A percentile compares a stretch with the other conserved stretches of the same genome.
phyloP scores from a whole-genome alignment of 2,113 vertebrate species.

The Herpailurus yagouaroundi region DNA sequence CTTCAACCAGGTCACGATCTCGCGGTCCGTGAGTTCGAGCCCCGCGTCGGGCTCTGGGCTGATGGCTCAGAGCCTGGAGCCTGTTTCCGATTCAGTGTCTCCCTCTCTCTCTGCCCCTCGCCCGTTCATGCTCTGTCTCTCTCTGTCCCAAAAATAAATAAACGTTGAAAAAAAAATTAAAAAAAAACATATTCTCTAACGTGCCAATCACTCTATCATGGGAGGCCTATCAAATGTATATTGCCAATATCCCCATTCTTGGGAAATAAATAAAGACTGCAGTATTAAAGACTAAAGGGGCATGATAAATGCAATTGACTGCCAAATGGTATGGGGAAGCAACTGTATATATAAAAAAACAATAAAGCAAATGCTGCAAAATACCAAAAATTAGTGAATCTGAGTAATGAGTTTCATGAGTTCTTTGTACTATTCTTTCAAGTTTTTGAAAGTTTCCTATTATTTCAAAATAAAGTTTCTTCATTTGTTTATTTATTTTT shows the following conservation, averaged over 20 bases:
- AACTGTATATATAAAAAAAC: not conserved
- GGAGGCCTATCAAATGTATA: conserved; percentile 14
- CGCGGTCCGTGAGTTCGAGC: no score
- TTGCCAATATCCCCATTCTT: not conserved
- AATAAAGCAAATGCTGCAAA: conserved; percentile 22
- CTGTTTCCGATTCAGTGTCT: no score
- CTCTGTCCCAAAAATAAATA: no score
- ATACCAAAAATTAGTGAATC: conserved; percentile 21
- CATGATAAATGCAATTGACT: conserved; percentile 9
- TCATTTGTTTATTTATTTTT: no score
- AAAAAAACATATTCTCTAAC: conserved; percentile 27
- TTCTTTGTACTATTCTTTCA: conserved; percentile 24
- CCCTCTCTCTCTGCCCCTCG: no score
- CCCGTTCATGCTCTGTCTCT: no score
- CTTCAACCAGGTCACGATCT: no score
- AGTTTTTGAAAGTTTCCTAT: not conserved
- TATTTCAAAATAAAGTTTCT: not conserved
- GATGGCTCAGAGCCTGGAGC: no score
- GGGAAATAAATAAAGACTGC: conserved; percentile 26
- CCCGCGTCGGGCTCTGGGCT: no score
- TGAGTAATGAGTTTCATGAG: not conserved
- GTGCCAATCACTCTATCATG: not conserved
- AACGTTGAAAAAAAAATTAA: no score
- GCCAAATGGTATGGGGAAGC: not conserved
- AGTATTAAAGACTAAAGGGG: not conserved